phyloP scores from a whole-genome alignment of 2,113 vertebrate species.

The Pteruthius melanotis region DNA sequence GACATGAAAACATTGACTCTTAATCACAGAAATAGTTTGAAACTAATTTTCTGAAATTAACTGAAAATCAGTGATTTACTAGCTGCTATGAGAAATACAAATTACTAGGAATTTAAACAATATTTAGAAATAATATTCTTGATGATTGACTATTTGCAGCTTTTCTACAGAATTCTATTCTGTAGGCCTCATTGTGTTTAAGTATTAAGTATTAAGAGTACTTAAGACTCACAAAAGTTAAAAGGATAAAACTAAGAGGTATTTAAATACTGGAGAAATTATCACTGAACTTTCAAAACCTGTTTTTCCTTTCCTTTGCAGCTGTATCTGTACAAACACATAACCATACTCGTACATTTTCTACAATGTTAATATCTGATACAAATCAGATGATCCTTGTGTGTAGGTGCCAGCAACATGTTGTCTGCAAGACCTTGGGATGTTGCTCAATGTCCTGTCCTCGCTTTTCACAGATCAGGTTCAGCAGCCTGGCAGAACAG shows the following conservation, averaged over 20 bases:
- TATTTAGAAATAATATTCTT: background rate
- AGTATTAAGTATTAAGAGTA: background rate
- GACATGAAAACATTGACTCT: background rate
- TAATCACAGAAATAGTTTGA: background rate
- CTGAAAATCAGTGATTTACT: background rate
- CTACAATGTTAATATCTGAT: background rate
- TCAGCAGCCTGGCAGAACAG: background rate
- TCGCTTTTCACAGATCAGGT: background rate
- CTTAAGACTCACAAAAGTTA: background rate
- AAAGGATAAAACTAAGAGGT: background rate
- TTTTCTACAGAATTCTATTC: background rate
- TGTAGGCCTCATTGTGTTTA: background rate
- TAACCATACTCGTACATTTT: background rate
- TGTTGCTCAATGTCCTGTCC: background rate
- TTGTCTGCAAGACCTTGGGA: background rate
- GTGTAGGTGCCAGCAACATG: fast-evolving
- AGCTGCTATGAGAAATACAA: background rate
- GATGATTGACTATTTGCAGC: background rate
- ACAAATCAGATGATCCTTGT: background rate
- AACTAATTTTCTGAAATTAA: background rate
- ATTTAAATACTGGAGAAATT: background rate
- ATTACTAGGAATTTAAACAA: background rate
- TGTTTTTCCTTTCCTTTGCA: background rate
- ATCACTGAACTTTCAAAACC: background rate
- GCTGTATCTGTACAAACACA: background rate